Base-by-base conservation (phyloP, 2,797 vertebrate species). In the Megalops cyprinoides region DNA sequence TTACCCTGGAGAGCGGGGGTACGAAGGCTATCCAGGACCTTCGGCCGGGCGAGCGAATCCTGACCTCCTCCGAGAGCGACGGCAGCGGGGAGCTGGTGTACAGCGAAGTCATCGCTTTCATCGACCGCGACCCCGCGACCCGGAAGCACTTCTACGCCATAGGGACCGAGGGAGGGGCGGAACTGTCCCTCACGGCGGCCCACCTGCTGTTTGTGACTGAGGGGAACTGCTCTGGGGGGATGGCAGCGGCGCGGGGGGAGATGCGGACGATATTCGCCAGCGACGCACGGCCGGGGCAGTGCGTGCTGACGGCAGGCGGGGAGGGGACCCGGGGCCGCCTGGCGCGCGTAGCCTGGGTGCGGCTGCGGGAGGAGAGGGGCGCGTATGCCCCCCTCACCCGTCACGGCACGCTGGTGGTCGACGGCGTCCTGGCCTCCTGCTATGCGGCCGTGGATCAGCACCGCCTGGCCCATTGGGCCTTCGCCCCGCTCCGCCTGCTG, bases 101-200 rank as follows among this genome's bases (percentile, higher is more conserved):
- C 95, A 98, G 96, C 15, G 92, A 96, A 7, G 96, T 99, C 86
- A 87, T 99, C 87, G 86, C 94, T 86, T 99, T 98, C 91, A 88
- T 99, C 90, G 97, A 99, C 88, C 95, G 91, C 1, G 92, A 96
- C 77, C 94, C 95, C 0, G 62, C 1, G 0, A 85, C 87, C 84
- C 83, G 84, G 77, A 95, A 92, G 85, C 84, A 91, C 82, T 99
- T 98, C 92, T 94, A 95, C 2, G 85, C 94, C 83, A 92, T 99
- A 20, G 92, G 94, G 89, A 98, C 96, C 0, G 91, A 78, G 83
- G 91, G 95, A 0, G 94, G 97, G 8, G 78, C 81, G 0, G 90
- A 81, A 79, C 91, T 99, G 79, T 88, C 92, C 0, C 95, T 98
- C 85, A 99, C 98, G 0, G 95, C 97, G 0, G 94, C 96, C 67